Conservation (phyloP, 2,113 vertebrate species). For the Arizona elegans region DNA sequence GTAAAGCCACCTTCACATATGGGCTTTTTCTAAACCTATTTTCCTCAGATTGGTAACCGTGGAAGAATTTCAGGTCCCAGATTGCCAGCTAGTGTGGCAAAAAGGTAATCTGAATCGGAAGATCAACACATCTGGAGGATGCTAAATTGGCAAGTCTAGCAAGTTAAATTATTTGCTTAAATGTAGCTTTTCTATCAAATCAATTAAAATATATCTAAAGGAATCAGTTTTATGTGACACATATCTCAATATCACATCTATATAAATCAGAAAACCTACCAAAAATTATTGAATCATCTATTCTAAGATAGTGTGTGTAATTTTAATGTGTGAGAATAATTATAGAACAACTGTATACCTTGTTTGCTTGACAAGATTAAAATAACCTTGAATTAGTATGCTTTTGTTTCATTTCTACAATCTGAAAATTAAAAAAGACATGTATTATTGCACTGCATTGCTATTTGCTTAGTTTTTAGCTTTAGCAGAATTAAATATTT, state of each 20-base stretch:
- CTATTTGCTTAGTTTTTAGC: conserved; percentile 39
- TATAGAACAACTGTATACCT: conserved; percentile 49
- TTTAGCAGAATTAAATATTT: conserved; percentile 38
- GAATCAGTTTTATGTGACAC: neutral
- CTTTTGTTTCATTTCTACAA: conserved; percentile 40
- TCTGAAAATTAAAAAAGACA: conserved; percentile 23
- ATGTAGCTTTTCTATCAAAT: neutral
- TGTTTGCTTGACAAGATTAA: conserved; percentile 49
- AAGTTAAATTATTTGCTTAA: neutral
- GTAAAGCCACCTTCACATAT: neutral
- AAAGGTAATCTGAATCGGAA: neutral
- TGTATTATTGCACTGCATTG: conserved; percentile 37
- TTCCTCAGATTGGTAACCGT: neutral
- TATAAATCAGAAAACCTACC: conserved; percentile 44
- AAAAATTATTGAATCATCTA: conserved; percentile 59
- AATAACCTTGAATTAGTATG: conserved; percentile 53
- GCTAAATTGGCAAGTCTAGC: neutral
- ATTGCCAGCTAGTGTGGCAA: neutral
- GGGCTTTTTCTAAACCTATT: neutral
- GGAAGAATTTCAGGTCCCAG: neutral
- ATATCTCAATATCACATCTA: conserved; percentile 12
- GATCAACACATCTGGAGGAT: neutral
- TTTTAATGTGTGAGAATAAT: conserved; percentile 39
- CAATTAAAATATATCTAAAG: neutral
- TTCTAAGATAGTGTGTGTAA: conserved; percentile 35